Base-by-base conservation (phyloP, 2,888 invertebrate species). In the Nomada flava region DNA sequence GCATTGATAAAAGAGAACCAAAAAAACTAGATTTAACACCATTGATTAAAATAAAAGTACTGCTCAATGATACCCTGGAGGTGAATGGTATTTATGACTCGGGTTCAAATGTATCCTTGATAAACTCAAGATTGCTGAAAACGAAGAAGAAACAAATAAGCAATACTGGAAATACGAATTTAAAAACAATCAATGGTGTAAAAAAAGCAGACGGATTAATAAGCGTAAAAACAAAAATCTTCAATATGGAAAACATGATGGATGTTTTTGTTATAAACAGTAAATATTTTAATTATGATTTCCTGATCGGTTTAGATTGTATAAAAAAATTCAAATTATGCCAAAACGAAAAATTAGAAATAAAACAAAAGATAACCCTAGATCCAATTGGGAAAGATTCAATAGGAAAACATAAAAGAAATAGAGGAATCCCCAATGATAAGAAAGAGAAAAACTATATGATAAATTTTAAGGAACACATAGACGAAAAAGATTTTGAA, bases 11-110 rank as follows among this genome's bases (percentile, higher is more conserved):
- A 69, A 26, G 62, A 70, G 7, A 57, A 85, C 60, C 83, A 47
- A 89, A 88, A 86, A 88, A 88, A 87, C 87, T 78, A 68, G 29
- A 85, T 26, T 57, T 83, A 2, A 60, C 85, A 64, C 86, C 86
- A 88, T 79, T 88, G 76, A 88, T 88, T 53, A 77, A 74, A 73
- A 26, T 89, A 29, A 85, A 88, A 20, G 10, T 86, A 76, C 2
- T 79, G 29, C 47, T 88, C 13, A 80, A 88, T 42, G 68, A 85
- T 11, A 84, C 36, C 0, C 11, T 83, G 42, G 74, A 86, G 59
- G 63, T 67, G n/a, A 57, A 29, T 10, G 85, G 76, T 0, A 73
- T 87, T 9, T 88, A 88, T 62, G 85, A 88, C 67, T 79, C 87
- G 1, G 86, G 86, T 18, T 89, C 88, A 74, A 85, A 88, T 71